Evolutionary conservation across 2,113 vertebrate genomes (phyloP).

Genomic region (Conger conger): DNA sequence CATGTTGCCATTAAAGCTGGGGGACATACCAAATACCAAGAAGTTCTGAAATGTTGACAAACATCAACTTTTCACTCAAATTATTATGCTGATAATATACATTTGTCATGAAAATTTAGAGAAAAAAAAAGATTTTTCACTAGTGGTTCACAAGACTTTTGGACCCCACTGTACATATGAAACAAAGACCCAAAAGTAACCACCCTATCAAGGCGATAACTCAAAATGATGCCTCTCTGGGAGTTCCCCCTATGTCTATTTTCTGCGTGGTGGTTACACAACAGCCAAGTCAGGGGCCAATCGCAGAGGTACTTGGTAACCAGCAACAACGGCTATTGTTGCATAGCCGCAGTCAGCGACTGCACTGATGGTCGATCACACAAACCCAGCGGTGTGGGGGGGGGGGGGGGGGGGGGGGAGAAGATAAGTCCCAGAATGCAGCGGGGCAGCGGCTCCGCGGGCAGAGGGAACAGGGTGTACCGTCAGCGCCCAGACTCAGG

Average conservation of each 20-base stretch:
- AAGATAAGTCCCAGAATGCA: neutral
- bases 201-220: no score
- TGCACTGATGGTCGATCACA: neutral
- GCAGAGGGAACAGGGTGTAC: neutral
- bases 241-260: neutral
- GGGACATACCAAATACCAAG: no score
- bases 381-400: neutral
- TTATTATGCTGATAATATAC: no score
- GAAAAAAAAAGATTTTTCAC: no score
- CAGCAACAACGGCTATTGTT: neutral
- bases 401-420: no score
- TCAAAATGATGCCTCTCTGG: neutral
- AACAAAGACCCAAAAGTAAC: no score
- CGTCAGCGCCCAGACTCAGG: neutral
- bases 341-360: neutral
- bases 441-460: neutral
- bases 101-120: no score
- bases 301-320: neutral
- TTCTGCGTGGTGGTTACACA: neutral
- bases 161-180: no score
- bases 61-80: no score
- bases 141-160: no score
- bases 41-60: no score
- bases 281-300: neutral
- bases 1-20: no score